Base-by-base conservation (phyloP, 2,888 invertebrate species). In the Eilema depressum region DNA sequence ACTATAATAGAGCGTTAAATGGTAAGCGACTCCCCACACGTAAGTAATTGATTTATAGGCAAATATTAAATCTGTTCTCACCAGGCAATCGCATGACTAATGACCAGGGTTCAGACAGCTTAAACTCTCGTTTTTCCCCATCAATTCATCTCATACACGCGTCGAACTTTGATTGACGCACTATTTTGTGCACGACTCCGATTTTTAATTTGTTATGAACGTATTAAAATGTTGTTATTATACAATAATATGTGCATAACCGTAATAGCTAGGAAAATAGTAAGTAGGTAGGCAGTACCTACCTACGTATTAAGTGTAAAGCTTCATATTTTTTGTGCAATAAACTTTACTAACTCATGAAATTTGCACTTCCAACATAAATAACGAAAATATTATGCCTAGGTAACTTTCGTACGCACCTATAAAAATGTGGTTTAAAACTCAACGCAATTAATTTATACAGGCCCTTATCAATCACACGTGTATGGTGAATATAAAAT, bases 11-110 rank as follows among this genome's bases (percentile, higher is more conserved):
- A 89, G 89, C 88, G 88, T 88, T 88, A 90, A 90, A 88, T 88
- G 86, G 83, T 88, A 86, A 89, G 88, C 88, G 90, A 88, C 89
- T 86, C 88, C 85, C 87, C 86, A 88, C 91, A 89, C 86, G 90
- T 86, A 88, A 80, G 83, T 93, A 93, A 93, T 93, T 93, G 93
- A 93, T 94, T 93, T 93, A 93, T 93, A 93, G 93, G 93, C 91
- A 93, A 93, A 94, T 94, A 93, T 93, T 93, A 93, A 92, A 92
- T 92, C 92, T 92, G 91, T 93, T 94, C 93, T 91, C 93, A 90
- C 93, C 90, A 87, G 86, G 89, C 82, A 83, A 76, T 85, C 79
- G 78, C 69, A 85, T 93, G 92, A 93, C 86, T 93, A 90, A 94
- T 94, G 92, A 89, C 91, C 89, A 84, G 77, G 83, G 76, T 87